Conservation (phyloP, 2,888 invertebrate genomes). For the Cordilura impudica region DNA sequence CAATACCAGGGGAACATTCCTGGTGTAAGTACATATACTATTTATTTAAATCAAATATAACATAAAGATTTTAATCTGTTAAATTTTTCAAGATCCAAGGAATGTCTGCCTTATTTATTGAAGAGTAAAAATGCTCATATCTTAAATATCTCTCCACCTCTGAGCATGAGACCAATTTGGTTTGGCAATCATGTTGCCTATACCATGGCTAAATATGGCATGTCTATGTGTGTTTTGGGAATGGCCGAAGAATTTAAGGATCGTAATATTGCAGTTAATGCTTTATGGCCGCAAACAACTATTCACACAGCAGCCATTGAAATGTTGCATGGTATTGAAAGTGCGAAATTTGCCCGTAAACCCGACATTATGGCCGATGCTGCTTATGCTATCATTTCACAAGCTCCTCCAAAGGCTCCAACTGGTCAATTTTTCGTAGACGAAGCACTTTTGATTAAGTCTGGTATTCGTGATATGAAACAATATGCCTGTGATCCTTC, state of each 20-base stretch:
- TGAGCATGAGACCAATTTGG: conserved; percentile 93
- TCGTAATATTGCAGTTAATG: conserved; percentile 93
- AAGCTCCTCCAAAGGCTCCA: conserved; percentile 86
- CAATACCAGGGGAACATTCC: conserved; percentile 95
- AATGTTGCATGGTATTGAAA: conserved; percentile 83
- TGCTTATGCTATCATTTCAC: conserved; percentile 75
- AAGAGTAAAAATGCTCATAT: conserved; percentile 95
- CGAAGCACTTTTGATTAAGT: conserved; percentile 88
- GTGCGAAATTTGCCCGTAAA: conserved; percentile 69
- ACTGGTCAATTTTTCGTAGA: conserved; percentile 96
- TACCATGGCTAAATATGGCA: conserved; percentile 98
- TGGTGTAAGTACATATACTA: conserved; percentile 84
- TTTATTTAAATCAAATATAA: no score
- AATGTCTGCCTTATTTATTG: conserved; percentile 91
- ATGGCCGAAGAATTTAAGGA: conserved; percentile 95
- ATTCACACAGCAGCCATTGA: conserved; percentile 96
- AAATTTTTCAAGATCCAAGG: conserved; percentile 85
- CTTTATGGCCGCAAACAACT: conserved; percentile 96
- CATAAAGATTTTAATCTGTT: no score
- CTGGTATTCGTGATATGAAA: conserved; percentile 89
- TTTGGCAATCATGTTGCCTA: conserved; percentile 94
- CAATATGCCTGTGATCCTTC: conserved; percentile 90
- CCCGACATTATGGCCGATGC: conserved; percentile 77
- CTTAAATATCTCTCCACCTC: conserved; percentile 94
- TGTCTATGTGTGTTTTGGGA: conserved; percentile 99